Base-by-base conservation (phyloP, 2,113 vertebrate genomes). In the Excalfactoria chinensis region DNA sequence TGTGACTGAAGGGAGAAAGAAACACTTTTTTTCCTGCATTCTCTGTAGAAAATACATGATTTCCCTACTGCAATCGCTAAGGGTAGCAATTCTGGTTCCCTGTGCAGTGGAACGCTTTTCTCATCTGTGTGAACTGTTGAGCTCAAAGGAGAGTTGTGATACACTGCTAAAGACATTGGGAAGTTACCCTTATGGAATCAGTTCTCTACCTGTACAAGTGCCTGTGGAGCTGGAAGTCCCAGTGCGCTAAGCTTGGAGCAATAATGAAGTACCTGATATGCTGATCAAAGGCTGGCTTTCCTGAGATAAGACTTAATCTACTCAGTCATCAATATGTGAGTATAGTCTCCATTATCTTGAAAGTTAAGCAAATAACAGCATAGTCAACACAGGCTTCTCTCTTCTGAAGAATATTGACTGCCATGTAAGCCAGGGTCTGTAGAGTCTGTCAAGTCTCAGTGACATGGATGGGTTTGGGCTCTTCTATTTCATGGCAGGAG, bases 341-440 rank as follows among this genome's bases (percentile, higher is more conserved):
- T 60, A 13, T 60, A 17, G 44, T 70, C 86, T 53, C 59, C 41
- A 9, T 80, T 89, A 26, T 79, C 84, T 85, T 76, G 49, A 84
- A 91, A 91, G 53, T 17, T 62, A 85, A 79, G 44, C 55, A 76
- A 91, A 84, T 74, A 63, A 22, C 40, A 76, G 13, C 43, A 74
- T 58, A 66, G 73, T 58, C 40, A 68, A 17, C 58, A 55, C 2
- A 25, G 58, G 8, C n/a, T 77, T 46, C 15, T 84, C 28, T 78
- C 6, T 82, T 74, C 55, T 69, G 63, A 60, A 60, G 63, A 43
- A 0, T 25, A 9, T 35, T 28, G 9, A 5, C 55, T 67, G 34
- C 43, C 48, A 3, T 0, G 0, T 32, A 34, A 71, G 21, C 19
- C 34, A 1, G 0, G 22, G 6, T n/a, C n/a, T n/a, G 15, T 40